Conservation (phyloP, 2,888 invertebrate genomes). For the Exephanes ischioxanthus region DNA sequence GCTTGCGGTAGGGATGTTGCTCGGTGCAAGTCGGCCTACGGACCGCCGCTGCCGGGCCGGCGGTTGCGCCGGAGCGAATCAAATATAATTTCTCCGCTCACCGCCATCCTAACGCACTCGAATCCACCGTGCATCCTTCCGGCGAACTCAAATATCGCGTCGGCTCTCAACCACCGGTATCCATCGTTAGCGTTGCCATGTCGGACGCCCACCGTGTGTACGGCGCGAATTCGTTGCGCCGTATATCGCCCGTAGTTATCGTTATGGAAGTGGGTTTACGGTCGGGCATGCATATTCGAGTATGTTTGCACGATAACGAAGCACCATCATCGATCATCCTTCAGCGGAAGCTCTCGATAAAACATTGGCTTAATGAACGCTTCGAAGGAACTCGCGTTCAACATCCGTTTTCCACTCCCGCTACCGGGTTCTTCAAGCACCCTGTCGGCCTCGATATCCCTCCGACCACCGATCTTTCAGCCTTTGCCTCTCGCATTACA, state of each 20-base stretch:
- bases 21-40: constrained; percentile 1
- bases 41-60: background rate
- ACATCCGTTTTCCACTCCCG: background rate
- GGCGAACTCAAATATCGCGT: constrained; percentile 21
- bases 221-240: constrained; percentile 25
- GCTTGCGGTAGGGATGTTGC: constrained; percentile 32
- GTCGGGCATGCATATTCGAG: constrained; percentile 45
- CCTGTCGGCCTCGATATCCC: constrained; percentile 34
- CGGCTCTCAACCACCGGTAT: background rate
- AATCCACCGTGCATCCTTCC: constrained; percentile 4
- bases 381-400: constrained; percentile 36
- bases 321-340: constrained; percentile 73
- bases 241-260: constrained; percentile 22
- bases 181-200: constrained; percentile 23
- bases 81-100: constrained; percentile 48
- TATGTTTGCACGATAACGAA: constrained; percentile 57
- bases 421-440: constrained; percentile 22
- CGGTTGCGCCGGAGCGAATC: constrained; percentile 14
- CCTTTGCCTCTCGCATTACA: constrained; percentile 19
- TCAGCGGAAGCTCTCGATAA: constrained; percentile 69
- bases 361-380: constrained; percentile 71
- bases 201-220: background rate
- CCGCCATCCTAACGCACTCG: background rate
- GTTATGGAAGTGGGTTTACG: background rate
- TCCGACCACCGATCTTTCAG: constrained; percentile 19